phyloP scores from a whole-genome alignment of 2,888 invertebrate species.

The Drosophila pseudotalamancana region DNA sequence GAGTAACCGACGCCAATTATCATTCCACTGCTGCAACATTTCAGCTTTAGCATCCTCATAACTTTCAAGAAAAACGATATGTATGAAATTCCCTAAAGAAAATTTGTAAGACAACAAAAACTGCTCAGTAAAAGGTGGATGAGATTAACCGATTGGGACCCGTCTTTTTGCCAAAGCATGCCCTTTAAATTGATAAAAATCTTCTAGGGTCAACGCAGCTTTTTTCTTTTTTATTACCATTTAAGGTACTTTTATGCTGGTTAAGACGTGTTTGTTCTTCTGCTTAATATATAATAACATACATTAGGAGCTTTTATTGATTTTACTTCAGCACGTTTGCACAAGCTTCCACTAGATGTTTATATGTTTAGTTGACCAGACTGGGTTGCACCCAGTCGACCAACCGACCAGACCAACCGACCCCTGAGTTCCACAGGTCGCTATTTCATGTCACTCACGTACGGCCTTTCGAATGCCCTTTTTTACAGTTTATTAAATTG shows the following conservation, averaged over 20 bases:
- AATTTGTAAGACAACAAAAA: too few species aligned
- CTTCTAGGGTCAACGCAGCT: constrained; percentile 9
- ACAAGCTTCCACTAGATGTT: constrained; percentile 27
- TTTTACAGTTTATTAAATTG: constrained; percentile 81
- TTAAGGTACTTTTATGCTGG: constrained; percentile 63
- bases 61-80: too few species aligned
- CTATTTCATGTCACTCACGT: constrained; percentile 55
- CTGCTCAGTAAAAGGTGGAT: background rate
- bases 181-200: constrained; percentile 10
- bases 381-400: constrained; percentile 38
- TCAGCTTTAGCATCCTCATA: too few species aligned
- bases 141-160: background rate
- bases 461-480: constrained; percentile 70
- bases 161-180: constrained; percentile 11
- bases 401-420: background rate
- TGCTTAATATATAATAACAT: constrained; percentile 79
- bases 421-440: constrained; percentile 34
- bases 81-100: too few species aligned
- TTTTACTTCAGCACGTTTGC: constrained; percentile 71
- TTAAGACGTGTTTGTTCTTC: constrained; percentile 65
- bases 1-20: too few species aligned
- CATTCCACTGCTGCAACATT: too few species aligned
- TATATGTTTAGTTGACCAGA: constrained; percentile 33
- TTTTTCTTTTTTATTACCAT: constrained; percentile 47
- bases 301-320: constrained; percentile 78